A percentile compares a stretch with the other conserved stretches of the same genome.
These are phyloP conservation scores for Nycticorax nycticorax DNA, from an alignment of 2,113 vertebrate species.

Conservation along the genomic window DNA sequence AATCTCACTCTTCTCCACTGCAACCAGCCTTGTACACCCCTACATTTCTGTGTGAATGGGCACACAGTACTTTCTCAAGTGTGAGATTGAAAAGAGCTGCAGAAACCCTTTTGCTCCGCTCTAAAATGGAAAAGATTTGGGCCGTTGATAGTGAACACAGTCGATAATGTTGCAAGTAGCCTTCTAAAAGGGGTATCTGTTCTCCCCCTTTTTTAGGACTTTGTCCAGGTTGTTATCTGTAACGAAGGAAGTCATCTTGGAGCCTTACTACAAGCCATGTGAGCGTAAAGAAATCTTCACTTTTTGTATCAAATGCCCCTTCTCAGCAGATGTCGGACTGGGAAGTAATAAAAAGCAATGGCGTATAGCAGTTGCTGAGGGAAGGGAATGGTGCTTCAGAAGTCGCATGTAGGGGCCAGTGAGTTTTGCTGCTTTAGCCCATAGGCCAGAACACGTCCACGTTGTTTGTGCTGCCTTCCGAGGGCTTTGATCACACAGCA, in stretches of 20 bases:
- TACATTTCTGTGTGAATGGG: rapidly evolving
- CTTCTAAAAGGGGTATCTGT: too few species aligned
- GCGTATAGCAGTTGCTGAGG: not conserved
- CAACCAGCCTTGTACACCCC: rapidly evolving
- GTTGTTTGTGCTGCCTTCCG: not conserved
- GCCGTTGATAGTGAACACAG: rapidly evolving
- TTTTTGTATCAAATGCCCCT: not conserved
- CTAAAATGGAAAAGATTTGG: not conserved
- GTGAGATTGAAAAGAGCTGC: not conserved
- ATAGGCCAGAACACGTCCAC: not conserved
- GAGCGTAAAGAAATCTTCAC: not conserved
- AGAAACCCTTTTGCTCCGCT: not conserved
- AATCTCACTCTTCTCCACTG: not conserved
- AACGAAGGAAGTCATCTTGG: not conserved
- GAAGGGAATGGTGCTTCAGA: not conserved
- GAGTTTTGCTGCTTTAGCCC: not conserved
- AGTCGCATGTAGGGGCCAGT: rapidly evolving
- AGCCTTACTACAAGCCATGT: not conserved
- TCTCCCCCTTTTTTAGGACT: not conserved
- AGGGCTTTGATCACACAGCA: not conserved
- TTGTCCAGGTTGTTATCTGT: not conserved
- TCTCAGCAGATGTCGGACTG: not conserved
- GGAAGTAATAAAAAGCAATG: not conserved
- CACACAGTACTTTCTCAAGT: too few species aligned
- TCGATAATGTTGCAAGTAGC: too few species aligned